phyloP scores from a whole-genome alignment of 23 tunicate genomes.

The Ascidia mentula region DNA sequence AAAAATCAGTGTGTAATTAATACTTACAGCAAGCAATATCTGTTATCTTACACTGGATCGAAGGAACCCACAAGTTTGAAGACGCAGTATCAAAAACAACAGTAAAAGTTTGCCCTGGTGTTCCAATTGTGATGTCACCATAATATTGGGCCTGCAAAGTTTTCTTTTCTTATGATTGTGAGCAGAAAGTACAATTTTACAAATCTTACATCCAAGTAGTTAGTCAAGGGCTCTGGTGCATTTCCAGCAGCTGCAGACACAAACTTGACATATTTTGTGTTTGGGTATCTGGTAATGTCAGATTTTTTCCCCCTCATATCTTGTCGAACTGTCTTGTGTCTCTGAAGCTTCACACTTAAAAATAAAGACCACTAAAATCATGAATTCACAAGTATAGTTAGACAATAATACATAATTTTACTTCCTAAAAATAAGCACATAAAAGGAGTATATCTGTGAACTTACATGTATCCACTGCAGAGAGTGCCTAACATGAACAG shows the following conservation, averaged over 20 bases:
- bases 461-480: neutral
- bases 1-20: too few relatives aligned
- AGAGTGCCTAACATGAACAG: neutral
- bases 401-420: too few relatives aligned
- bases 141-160: constrained; percentile 90
- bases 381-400: too few relatives aligned
- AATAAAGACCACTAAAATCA: neutral
- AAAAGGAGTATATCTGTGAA: neutral
- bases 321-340: constrained; percentile 40
- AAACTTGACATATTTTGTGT: neutral
- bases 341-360: constrained; percentile 58
- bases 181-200: too few relatives aligned
- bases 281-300: constrained; percentile 17
- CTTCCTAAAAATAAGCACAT: too few relatives aligned
- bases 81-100: constrained; percentile 99
- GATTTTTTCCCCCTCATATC: constrained; percentile 54
- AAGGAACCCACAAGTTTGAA: constrained; percentile 93
- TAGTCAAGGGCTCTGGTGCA: constrained; percentile 76
- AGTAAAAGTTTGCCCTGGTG: constrained; percentile 74
- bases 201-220: constrained; percentile 88
- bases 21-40: constrained; percentile 92
- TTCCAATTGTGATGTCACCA: constrained; percentile 87
- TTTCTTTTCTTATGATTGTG: too few relatives aligned
- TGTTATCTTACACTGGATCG: constrained; percentile 52
- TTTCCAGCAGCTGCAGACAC: neutral